A percentile compares a stretch with the other conserved stretches of the same genome.
Conservation (phyloP, 2,797 vertebrate species). For the Microctenopoma stevenorrisi region DNA sequence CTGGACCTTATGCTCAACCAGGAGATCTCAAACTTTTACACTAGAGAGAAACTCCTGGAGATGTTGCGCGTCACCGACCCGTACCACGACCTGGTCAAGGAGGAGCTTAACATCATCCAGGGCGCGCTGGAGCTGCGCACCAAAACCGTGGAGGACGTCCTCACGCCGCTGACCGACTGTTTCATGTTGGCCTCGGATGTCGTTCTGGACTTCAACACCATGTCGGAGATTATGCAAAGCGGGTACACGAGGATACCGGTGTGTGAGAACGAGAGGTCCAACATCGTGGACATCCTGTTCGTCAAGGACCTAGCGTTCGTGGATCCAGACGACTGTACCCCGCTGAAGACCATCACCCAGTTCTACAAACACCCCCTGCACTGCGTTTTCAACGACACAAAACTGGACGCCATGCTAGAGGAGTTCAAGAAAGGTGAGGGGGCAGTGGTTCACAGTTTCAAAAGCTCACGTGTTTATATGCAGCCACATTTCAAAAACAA, state of each 20-base stretch:
- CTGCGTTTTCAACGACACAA: slow-evolving; percentile 96
- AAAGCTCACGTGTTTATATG: not conserved
- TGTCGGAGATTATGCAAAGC: slow-evolving; percentile 93
- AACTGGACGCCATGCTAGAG: slow-evolving; percentile 94
- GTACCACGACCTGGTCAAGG: slow-evolving; percentile 92
- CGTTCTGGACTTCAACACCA: slow-evolving; percentile 90
- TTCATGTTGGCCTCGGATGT: slow-evolving; percentile 91
- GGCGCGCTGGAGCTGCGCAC: slow-evolving; percentile 92
- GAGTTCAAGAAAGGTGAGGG: slow-evolving; percentile 98
- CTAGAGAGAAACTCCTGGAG: slow-evolving; percentile 91
- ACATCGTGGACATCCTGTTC: slow-evolving; percentile 95
- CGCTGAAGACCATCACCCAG: slow-evolving; percentile 94
- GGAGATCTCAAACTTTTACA: slow-evolving; percentile 94
- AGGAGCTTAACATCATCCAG: slow-evolving; percentile 95
- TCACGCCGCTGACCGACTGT: slow-evolving; percentile 92
- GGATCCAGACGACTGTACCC: slow-evolving; percentile 97
- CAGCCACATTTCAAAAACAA: too few relatives aligned
- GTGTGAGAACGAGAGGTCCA: slow-evolving; percentile 90
- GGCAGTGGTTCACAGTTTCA: not conserved
- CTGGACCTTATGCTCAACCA: slow-evolving; percentile 92
- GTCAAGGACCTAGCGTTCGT: slow-evolving; percentile 98
- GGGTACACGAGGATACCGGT: slow-evolving; percentile 94
- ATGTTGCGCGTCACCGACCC: slow-evolving; percentile 91
- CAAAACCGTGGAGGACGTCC: slow-evolving; percentile 93
- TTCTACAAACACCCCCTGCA: slow-evolving; percentile 96